Conservation (phyloP, 2,113 vertebrate genomes). For the Corydoras maculifer region DNA sequence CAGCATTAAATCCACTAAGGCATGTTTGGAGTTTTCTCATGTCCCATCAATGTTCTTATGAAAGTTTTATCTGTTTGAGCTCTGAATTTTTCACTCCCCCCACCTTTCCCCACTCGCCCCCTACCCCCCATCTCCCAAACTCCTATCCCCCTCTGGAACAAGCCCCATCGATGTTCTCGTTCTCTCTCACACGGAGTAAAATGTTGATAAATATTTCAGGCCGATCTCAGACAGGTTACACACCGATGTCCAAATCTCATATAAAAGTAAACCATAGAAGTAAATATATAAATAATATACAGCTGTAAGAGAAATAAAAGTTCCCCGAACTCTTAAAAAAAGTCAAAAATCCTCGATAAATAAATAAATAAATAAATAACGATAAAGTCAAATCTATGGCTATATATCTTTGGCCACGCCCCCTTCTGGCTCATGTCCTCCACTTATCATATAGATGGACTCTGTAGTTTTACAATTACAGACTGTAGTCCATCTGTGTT, state of each 20-base stretch:
- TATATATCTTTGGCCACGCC: no score
- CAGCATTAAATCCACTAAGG: conserved; percentile 37
- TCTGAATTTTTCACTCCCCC: conserved; percentile 10
- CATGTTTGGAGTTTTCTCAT: conserved; percentile 31
- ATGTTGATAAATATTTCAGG: conserved; percentile 46
- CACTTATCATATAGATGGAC: no score
- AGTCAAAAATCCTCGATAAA: no score
- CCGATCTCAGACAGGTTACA: conserved; percentile 34
- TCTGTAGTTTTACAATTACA: no score
- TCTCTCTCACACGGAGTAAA: conserved; percentile 38
- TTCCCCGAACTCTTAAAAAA: no score
- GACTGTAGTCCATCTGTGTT: no score
- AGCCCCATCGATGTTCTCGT: conserved; percentile 35
- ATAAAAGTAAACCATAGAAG: background rate
- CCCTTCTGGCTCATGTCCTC: no score
- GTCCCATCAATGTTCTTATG: conserved; percentile 21
- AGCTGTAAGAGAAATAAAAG: no score
- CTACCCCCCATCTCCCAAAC: conserved; percentile 12
- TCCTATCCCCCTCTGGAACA: background rate
- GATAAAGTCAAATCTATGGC: no score
- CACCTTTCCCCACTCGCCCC: background rate
- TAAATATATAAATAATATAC: background rate
- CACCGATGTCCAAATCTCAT: conserved; percentile 32
- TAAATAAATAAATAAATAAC: no score
- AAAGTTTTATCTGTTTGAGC: conserved; percentile 12